Conservation (phyloP, 2,888 invertebrate genomes). For the Hesperia comma region DNA sequence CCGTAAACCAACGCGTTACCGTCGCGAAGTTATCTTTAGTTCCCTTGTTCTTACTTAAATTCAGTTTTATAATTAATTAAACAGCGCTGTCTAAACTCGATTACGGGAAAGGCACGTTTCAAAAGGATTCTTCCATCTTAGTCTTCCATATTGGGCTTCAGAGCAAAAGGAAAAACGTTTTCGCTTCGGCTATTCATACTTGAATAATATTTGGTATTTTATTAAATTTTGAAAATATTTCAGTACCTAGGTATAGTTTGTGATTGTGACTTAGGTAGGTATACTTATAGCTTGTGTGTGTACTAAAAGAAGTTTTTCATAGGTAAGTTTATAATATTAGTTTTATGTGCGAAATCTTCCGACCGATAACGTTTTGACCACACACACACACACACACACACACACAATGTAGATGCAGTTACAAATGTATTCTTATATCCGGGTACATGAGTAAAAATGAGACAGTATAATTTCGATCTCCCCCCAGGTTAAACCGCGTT, state of each 20-base stretch:
- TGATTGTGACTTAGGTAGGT: no score
- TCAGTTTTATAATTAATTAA: slow-evolving; percentile 31
- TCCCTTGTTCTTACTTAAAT: slow-evolving; percentile 14
- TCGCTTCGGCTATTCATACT: slow-evolving; percentile 7
- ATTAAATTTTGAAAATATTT: slow-evolving; percentile 2
- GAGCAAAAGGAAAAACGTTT: slow-evolving; percentile 22
- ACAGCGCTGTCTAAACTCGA: slow-evolving; percentile 24
- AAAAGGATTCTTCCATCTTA: slow-evolving; percentile 23
- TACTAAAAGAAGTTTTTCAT: no score
- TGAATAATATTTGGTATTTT: slow-evolving; percentile 13
- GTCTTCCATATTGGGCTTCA: slow-evolving; percentile 9
- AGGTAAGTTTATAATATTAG: no score
- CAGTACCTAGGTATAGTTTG: neutral
- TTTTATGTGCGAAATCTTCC: no score
- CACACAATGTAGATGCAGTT: no score
- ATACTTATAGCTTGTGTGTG: no score
- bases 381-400: no score
- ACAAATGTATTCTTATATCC: no score
- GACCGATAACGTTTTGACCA: no score
- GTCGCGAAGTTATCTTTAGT: neutral
- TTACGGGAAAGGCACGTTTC: slow-evolving; percentile 25
- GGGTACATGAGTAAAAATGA: neutral
- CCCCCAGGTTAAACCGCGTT: slow-evolving; percentile 13
- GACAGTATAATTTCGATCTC: neutral
- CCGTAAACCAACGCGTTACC: slow-evolving; percentile 2